These are phyloP conservation scores for Cordilura impudica DNA, from an alignment of 2,888 invertebrate species.

Conservation along the genomic window DNA sequence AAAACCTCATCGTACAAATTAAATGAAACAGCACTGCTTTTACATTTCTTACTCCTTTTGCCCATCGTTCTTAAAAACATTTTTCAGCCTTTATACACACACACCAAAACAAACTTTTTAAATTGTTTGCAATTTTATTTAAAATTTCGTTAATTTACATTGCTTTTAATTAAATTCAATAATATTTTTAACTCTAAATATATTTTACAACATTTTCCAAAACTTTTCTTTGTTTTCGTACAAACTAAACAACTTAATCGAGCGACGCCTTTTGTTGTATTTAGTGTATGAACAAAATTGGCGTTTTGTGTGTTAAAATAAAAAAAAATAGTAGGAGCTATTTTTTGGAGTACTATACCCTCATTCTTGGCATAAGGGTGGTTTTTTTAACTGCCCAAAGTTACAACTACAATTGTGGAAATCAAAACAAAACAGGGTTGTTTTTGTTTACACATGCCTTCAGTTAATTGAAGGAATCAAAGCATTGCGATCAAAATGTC, in stretches of 20 bases:
- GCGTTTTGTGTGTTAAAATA: constrained; percentile 29
- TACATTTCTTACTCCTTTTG: constrained; percentile 10
- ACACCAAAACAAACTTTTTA: constrained; percentile 23
- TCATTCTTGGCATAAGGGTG: constrained; percentile 45
- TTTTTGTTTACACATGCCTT: constrained; percentile 24
- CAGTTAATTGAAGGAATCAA: constrained; percentile 17
- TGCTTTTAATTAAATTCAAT: constrained; percentile 8
- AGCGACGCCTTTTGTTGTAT: constrained; percentile 59
- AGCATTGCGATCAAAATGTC: neutral
- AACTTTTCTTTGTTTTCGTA: neutral
- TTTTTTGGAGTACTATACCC: constrained; percentile 41
- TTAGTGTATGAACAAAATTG: constrained; percentile 46
- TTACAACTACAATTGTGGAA: constrained; percentile 13
- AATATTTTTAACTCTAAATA: neutral
- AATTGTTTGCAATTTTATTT: neutral
- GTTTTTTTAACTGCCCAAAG: constrained; percentile 25
- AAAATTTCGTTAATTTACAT: neutral
- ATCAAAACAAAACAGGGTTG: constrained; percentile 49
- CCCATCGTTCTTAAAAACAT: constrained; percentile 25
- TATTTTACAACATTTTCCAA: constrained; percentile 23
- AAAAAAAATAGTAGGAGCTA: constrained; percentile 39
- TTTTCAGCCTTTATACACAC: constrained; percentile 32
- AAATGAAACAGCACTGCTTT: neutral
- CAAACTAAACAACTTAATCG: constrained; percentile 30
- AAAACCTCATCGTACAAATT: constrained; percentile 5